phyloP scores from a whole-genome alignment of 2,113 vertebrate species.

The Apeltes quadracus region DNA sequence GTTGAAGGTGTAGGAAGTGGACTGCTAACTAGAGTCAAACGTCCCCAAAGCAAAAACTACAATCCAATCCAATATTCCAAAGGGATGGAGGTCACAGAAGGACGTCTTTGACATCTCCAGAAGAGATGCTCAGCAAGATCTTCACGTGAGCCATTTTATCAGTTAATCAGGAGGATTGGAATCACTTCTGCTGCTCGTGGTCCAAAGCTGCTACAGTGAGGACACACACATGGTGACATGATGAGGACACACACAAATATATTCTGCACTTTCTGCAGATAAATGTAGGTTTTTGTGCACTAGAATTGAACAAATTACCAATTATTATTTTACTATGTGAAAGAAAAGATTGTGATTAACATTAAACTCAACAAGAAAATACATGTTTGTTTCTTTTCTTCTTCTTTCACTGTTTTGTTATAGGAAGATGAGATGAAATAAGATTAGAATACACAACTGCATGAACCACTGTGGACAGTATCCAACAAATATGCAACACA shows the following conservation, averaged over 20 bases:
- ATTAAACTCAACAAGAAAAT: not conserved
- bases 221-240: not conserved
- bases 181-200: not conserved
- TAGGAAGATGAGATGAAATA: not conserved
- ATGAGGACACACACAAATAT: not conserved
- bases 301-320: not conserved
- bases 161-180: not conserved
- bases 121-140: not conserved
- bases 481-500: not conserved
- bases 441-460: not conserved
- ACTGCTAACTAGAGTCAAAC: not conserved
- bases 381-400: not conserved
- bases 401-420: not conserved
- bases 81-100: not conserved
- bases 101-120: slow-evolving; percentile 11
- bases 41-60: not conserved
- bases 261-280: too few species aligned
- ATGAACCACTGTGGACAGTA: not conserved
- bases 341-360: not conserved
- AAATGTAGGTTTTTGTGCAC: not conserved
- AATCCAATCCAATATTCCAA: slow-evolving; percentile 1
- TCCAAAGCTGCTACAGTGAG: not conserved
- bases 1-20: not conserved
- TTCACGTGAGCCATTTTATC: not conserved
- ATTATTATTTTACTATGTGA: not conserved